Percentiles rank a stretch among this genome's conserved stretches.
Evolutionary conservation across 1,140 invertebrate genomes (phyloP).

Genomic region (Spodoptera frugiperda): DNA sequence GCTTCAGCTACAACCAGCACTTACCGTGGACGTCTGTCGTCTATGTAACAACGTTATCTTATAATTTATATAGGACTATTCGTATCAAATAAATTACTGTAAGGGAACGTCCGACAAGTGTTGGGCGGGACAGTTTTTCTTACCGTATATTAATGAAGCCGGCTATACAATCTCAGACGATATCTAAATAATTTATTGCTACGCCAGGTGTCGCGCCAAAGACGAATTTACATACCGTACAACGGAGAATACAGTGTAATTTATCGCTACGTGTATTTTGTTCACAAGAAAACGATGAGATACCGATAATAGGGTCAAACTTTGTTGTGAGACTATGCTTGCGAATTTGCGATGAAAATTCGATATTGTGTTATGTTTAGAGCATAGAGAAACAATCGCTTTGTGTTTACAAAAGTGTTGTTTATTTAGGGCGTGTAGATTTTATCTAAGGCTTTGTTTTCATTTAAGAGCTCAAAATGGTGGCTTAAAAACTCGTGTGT

Average conservation of each 20-base stretch:
- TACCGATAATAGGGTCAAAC: conserved; percentile 45
- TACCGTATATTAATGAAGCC: conserved; percentile 79
- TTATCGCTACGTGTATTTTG: conserved; percentile 48
- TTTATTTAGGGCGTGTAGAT: neutral
- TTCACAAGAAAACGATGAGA: conserved; percentile 48
- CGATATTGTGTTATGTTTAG: conserved; percentile 29
- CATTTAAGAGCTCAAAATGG: too few relatives aligned
- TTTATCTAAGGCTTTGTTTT: neutral
- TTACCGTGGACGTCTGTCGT: neutral
- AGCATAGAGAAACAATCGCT: neutral
- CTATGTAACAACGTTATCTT: conserved; percentile 38
- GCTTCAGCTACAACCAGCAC: conserved; percentile 3
- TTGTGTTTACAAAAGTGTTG: too few relatives aligned
- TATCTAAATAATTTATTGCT: conserved; percentile 82
- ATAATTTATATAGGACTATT: conserved; percentile 46
- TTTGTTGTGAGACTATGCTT: conserved; percentile 34
- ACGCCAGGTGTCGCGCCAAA: conserved; percentile 70
- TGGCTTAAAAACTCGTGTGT: too few relatives aligned
- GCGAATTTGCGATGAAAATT: conserved; percentile 39
- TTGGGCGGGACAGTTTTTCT: conserved; percentile 68
- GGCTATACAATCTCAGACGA: conserved; percentile 73
- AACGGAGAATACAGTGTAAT: conserved; percentile 41
- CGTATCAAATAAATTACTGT: conserved; percentile 47
- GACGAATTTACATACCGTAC: conserved; percentile 55
- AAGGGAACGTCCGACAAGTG: conserved; percentile 46